phyloP scores from a whole-genome alignment of 2,113 vertebrate genomes.

The Hymenochirus boettgeri region DNA sequence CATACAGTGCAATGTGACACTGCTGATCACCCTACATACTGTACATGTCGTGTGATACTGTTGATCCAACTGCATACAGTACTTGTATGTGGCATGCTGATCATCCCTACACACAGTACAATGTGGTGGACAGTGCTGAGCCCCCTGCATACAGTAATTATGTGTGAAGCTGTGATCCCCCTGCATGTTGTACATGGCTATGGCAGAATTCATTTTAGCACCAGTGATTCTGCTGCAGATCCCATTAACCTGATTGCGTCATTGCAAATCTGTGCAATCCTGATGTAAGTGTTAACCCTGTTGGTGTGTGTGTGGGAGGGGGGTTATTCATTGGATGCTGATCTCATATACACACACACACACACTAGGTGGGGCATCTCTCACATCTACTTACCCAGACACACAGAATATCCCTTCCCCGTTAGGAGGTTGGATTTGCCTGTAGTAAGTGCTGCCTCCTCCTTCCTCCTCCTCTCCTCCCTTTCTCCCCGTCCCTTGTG shows the following conservation, averaged over 20 bases:
- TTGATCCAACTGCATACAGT: no score
- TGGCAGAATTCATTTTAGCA: no score
- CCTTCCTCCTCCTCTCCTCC: background rate
- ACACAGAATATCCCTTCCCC: background rate
- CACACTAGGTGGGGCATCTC: slow-evolving; percentile 36
- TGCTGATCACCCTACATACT: no score
- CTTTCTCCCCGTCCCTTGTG: slow-evolving; percentile 9
- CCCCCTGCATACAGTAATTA: no score
- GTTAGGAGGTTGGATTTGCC: slow-evolving; percentile 25
- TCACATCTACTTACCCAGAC: slow-evolving; percentile 4
- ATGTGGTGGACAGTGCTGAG: no score
- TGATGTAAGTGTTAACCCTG: slow-evolving; percentile 30
- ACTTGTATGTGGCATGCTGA: no score
- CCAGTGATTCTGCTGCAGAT: slow-evolving; percentile 26
- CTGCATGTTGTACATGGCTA: no score
- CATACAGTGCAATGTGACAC: no score
- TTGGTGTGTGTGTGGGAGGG: background rate
- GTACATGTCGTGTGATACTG: no score
- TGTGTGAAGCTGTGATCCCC: no score
- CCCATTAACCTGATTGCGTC: slow-evolving; percentile 37
- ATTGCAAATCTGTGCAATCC: slow-evolving; percentile 31
- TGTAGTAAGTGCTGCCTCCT: slow-evolving; percentile 19
- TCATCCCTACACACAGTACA: no score
- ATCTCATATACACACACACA: slow-evolving; percentile 11
- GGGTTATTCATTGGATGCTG: background rate